Evolutionary conservation across 1,140 invertebrate species (phyloP), one percentile per base, ranked within the genome.

Genomic region (Potamilus streckersoni): DNA sequence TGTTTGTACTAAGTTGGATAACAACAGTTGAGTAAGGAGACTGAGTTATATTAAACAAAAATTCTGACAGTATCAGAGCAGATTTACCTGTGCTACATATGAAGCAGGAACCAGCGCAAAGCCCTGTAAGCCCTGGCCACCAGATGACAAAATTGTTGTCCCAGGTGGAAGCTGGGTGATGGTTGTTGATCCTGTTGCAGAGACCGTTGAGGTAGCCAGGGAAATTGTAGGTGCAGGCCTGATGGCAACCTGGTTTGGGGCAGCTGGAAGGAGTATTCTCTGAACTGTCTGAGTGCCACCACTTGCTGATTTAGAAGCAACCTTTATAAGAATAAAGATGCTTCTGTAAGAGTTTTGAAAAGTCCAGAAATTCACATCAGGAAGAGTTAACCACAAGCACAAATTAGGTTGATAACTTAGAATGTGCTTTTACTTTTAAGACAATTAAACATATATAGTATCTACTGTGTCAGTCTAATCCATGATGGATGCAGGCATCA

Each of bases 61-160:
- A 49, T 49, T 49, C 11, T 49, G 38, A 61, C 49, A 12, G 8
- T n/a, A 68, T 15, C 55, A 62, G 17, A 66, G 4, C 31, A 12
- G 16, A 64, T 67, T 59, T 78, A 88, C 85, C 83, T 91, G 91
- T 76, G 92, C 91, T 67, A 93, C 89, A 86, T 92, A 93, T 70
- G 92, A 92, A 31, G 93, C 92, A 62, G 92, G 92, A 27, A 93
- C 87, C 75, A 93, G 90, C 27, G 93, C 92, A 88, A 92, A 91
- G 73, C 92, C 90, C 63, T 86, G 87, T 15, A 87, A 64, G 16
- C 82, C 83, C 12, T 77, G 81, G 13, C 89, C 87, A 80, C 89
- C 89, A 2, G 91, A 87, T 2, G 92, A 91, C 60, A 93, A 80
- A 49, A 93, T 90, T 0, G 92, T 80, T 23, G 87, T 91, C 65